Evolutionary conservation across 2,888 invertebrate genomes (phyloP), one percentile per base, ranked within the genome.

Genomic region (Kuschelorhynchus macadamiae): DNA sequence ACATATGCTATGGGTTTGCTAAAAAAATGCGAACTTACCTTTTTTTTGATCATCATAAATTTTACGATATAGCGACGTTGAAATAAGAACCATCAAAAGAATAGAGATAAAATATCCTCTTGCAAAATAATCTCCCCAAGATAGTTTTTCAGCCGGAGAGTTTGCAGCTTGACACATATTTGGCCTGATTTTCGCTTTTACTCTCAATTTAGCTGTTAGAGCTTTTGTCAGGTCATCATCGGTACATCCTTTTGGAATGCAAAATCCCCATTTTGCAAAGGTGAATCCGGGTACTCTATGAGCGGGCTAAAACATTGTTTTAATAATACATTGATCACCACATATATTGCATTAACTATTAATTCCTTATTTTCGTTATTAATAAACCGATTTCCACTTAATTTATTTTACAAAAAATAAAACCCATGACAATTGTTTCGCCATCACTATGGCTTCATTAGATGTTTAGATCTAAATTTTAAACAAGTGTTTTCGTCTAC

Each of bases 241-340:
- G 75, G 84, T 85, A 79, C 89, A 89, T 0, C 86, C 85, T 59
- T 85, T 84, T 1, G 89, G 88, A 18, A 88, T 84, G 74, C 89
- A 89, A 42, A 88, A 84, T 0, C 88, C 89, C 88, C 88, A 88
- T 16, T 86, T 78, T 4, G 88, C 76, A 71, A 86, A 86, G 8
- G 87, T 86, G 75, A 86, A 88, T 46, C 87, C 83, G 0, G 89
- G 88, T 0, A 88, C 85, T 25, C 88, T 82, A 78, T 89, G 88
- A 17, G 87, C 87, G 81, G 87, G 86, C 88, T 88, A 56, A 33
- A 71, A 70, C 63, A 55, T n/a, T 18, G n/a, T 32, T 21, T 12
- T 11, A 2, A n/a, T 39, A 12, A 20, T 56, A 21, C 9, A 52
- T 52, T n/a, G n/a, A n/a, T n/a, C n/a, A n/a, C n/a, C n/a, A n/a